Percentiles rank a stretch among this genome's conserved stretches.
phyloP scores from a whole-genome alignment of 2,113 vertebrate species.

The Arizona elegans region DNA sequence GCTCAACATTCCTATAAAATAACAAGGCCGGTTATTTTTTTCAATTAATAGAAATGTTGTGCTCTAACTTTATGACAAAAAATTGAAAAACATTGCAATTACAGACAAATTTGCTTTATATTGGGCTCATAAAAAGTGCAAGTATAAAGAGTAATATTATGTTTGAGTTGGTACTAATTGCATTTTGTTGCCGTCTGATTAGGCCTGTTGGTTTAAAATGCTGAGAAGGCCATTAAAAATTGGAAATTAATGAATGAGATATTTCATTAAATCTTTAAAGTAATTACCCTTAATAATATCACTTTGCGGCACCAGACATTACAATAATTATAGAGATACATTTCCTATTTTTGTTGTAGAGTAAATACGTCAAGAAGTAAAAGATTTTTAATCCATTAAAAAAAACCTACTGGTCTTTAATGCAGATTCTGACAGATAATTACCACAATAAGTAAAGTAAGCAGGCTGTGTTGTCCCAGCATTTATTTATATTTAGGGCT shows the following conservation, averaged over 20 bases:
- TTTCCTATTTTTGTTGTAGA: slow-evolving; percentile 5
- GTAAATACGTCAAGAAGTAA: background rate
- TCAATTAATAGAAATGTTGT: slow-evolving; percentile 5
- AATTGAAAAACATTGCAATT: slow-evolving; percentile 27
- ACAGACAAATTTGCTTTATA: slow-evolving; percentile 38
- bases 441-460: slow-evolving; percentile 1
- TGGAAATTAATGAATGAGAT: slow-evolving; percentile 47
- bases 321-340: slow-evolving; percentile 4
- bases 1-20: too few species aligned
- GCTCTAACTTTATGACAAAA: background rate
- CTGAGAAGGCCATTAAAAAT: slow-evolving; percentile 43
- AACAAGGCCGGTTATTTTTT: background rate
- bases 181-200: slow-evolving; percentile 55
- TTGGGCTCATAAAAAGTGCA: slow-evolving; percentile 44
- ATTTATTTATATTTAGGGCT: background rate
- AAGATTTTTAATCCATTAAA: slow-evolving; percentile 3
- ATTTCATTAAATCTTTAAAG: slow-evolving; percentile 43
- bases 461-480: background rate
- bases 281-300: slow-evolving; percentile 31
- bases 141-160: slow-evolving; percentile 42
- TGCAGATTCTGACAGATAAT: background rate
- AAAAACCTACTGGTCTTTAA: background rate
- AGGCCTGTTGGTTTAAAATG: slow-evolving; percentile 48
- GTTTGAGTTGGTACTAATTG: slow-evolving; percentile 48
- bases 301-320: slow-evolving; percentile 8